Conservation (phyloP, 2,797 vertebrate species). For the Bryconaethiops microstoma region DNA sequence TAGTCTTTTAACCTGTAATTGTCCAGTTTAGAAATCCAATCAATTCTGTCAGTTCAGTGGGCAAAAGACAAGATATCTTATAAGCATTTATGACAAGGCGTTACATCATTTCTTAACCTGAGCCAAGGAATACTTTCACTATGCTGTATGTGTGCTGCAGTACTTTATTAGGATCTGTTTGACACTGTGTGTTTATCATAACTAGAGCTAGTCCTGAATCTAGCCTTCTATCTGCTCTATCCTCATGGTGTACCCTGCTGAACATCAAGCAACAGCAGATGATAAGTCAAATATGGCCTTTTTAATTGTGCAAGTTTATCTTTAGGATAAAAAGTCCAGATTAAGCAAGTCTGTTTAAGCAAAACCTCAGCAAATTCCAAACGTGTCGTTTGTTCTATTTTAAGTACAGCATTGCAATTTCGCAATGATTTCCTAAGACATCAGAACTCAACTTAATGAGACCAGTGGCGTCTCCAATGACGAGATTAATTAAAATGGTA, state of each 20-base stretch:
- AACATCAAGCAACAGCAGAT: neutral
- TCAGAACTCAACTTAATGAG: slow-evolving; percentile 14
- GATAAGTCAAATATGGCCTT: neutral
- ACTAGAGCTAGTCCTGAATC: neutral
- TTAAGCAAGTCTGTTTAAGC: neutral
- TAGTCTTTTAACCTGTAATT: neutral
- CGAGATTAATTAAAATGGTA: slow-evolving; percentile 6
- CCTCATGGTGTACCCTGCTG: neutral
- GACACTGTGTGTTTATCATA: slow-evolving; percentile 18
- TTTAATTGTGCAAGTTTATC: neutral
- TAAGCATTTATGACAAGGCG: slow-evolving; percentile 2
- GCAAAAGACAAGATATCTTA: slow-evolving; percentile 16
- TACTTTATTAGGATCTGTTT: slow-evolving; percentile 42
- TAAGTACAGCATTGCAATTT: neutral
- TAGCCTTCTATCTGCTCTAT: slow-evolving; percentile 1
- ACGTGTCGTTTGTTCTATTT: neutral
- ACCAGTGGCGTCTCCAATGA: slow-evolving; percentile 10
- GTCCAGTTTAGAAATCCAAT: neutral
- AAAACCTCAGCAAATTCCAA: neutral
- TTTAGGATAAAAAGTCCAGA: neutral
- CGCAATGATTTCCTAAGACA: slow-evolving; percentile 23
- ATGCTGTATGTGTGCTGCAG: neutral
- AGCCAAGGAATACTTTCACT: slow-evolving; percentile 14
- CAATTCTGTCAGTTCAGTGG: neutral
- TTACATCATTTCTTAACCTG: slow-evolving; percentile 25